Base-by-base conservation (phyloP, 1,140 invertebrate genomes). In the Drosophila arawakana region DNA sequence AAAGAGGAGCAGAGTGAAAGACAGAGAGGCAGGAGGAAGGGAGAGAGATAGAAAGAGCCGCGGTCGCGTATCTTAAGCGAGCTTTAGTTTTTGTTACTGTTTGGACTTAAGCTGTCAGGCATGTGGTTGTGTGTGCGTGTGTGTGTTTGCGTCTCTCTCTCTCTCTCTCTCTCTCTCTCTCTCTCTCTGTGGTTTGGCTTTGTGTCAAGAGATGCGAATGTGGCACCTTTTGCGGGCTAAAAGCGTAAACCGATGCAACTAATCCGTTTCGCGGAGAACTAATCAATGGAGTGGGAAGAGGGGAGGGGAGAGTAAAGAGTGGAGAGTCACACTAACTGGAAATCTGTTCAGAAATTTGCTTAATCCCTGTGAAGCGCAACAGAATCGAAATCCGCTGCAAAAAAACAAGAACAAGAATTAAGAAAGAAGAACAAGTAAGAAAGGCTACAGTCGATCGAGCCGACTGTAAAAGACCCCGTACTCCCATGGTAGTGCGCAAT, bases 271-370 rank as follows among this genome's bases (percentile, higher is more conserved):
- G 72, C 66, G 50, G 58, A n/a, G 70, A 77, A 72, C 80, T 88
- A 88, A 81, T 80, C 73, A 71, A 75, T 59, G 62, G 37, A 54
- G 13, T 9, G n/a, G 11, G 30, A 54, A 34, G 13, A 2, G 21
- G 21, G 7, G 25, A 10, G n/a, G 1, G 30, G 49, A 60, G 34
- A 47, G 11, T 25, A 30, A 7, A 11, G 3, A 2, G 11, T 43
- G 41, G 13, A n/a, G 41, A 30, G 25, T 30, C 25, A 30, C 41
- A 43, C 41, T 43, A 43, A 43, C 39, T 59, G 66, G 60, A 81
- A 90, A 90, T 90, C 86, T 82, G 73, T 74, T 75, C 65, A 81
- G 85, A 90, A 90, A 90, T 90, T 90, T 81, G 76, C 81, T 80
- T 83, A 90, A 90, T 90, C 86, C 74, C 74, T 76, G 65, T 41